Evolutionary conservation across 2,888 invertebrate species (phyloP).

Genomic region (Frankliniella fusca): DNA sequence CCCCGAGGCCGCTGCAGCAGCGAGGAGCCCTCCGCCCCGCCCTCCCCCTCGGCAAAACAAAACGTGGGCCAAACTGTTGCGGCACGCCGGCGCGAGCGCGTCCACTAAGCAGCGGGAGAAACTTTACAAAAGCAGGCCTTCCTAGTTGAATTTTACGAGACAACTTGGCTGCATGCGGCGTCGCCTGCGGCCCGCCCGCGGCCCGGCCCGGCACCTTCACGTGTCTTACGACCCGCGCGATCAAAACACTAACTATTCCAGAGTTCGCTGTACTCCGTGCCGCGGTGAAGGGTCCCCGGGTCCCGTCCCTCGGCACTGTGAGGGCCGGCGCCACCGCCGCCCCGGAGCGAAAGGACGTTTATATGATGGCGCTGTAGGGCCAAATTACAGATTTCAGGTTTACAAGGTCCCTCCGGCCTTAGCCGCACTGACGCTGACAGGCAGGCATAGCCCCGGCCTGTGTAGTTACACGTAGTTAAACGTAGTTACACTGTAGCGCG

Average conservation of each 20-base stretch:
- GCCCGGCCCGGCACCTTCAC: not conserved
- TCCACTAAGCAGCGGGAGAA: conserved; percentile 10
- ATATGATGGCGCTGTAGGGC: too few relatives aligned
- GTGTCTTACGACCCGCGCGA: too few relatives aligned
- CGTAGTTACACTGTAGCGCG: too few relatives aligned
- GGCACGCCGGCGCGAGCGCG: not conserved
- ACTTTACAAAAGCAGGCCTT: conserved; percentile 24
- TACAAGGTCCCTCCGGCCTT: too few relatives aligned
- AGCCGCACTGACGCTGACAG: too few relatives aligned
- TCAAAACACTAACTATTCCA: too few relatives aligned
- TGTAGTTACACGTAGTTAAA: too few relatives aligned
- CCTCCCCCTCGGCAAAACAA: not conserved
- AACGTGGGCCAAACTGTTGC: not conserved
- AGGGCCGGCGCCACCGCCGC: not conserved
- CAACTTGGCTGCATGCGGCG: conserved; percentile 15
- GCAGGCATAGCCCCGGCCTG: too few relatives aligned
- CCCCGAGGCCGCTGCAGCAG: not conserved
- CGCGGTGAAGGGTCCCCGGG: not conserved
- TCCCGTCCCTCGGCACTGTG: not conserved
- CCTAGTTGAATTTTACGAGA: conserved; percentile 9
- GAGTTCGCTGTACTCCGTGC: too few relatives aligned
- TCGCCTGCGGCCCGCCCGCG: not conserved
- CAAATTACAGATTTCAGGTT: too few relatives aligned
- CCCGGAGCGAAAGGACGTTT: too few relatives aligned
- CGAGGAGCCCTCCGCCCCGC: not conserved